Percentiles rank a stretch among this genome's conserved stretches.
These are phyloP conservation scores for Ictalurus punctatus DNA, from an alignment of 2,113 vertebrate genomes.

Conservation along the genomic window DNA sequence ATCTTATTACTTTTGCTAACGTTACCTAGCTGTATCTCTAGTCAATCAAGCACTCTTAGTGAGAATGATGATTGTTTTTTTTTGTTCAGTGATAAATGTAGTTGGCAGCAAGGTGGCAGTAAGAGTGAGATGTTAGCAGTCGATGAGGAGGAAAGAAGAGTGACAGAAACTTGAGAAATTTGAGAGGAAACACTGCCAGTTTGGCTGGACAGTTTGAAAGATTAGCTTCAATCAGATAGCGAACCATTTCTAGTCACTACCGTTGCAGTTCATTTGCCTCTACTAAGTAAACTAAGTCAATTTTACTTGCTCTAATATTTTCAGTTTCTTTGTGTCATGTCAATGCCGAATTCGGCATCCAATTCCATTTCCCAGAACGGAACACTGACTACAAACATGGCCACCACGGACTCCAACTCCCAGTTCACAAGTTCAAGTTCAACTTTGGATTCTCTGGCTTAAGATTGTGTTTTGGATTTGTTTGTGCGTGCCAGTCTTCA, in stretches of 20 bases:
- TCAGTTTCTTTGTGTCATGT: not conserved
- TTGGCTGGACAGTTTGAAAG: not conserved
- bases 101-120: not conserved
- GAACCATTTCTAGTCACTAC: not conserved
- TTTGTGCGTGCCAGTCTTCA: no score
- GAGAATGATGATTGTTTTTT: not conserved
- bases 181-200: not conserved
- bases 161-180: not conserved
- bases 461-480: no score
- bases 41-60: not conserved
- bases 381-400: no score
- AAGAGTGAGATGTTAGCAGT: not conserved
- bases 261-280: not conserved
- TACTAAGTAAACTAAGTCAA: not conserved
- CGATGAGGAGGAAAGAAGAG: not conserved
- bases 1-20: not conserved
- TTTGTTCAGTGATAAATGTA: not conserved
- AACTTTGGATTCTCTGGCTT: no score
- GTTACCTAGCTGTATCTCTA: not conserved
- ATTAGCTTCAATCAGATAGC: not conserved
- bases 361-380: no score
- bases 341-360: no score
- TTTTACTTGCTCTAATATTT: not conserved
- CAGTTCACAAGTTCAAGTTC: no score
- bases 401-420: no score